Evolutionary conservation across 2,888 invertebrate genomes (phyloP), one percentile per base, ranked within the genome.

Genomic region (Chelonus formosanus): DNA sequence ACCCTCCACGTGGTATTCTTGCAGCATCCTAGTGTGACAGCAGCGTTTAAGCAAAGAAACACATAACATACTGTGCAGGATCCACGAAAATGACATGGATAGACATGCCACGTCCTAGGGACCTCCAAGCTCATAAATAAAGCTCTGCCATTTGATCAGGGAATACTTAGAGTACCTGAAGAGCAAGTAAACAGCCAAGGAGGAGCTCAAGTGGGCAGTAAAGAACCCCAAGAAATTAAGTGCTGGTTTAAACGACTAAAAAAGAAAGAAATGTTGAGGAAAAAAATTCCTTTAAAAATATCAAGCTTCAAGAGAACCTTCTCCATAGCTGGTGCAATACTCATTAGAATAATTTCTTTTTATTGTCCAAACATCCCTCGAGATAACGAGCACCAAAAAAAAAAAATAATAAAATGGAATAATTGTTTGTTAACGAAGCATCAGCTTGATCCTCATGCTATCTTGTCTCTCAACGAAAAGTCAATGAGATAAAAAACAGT

Each of bases 51-150:
- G 10, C 8, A 5, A 31, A 36, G 50, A 10, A 40, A 31, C n/a
- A 32, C 31, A 60, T 40, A 52, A 20, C 44, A 36, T 40, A 20
- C 20, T 20, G 20, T 20, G 20, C 20, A 52, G 52, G 52, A 8
- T 34, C 48, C 48, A 32, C 20, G 6, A 48, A 8, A 43, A 60
- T 20, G 34, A 43, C 10, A 20, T 20, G 20, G 31, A 40, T 48
- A 52, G 10, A 20, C 32, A 32, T 31, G 40, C 20, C 40, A 43
- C 31, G 44, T 47, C 4, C 36, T 40, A 43, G 31, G 8, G 36
- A 52, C 36, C 52, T 20, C 52, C 5, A 57, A 50, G 40, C 59
- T 54, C 48, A 40, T 63, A 62, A 66, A 61, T 61, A 66, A 66
- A 47, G 57, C 20, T 10, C 44, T 34, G 55, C 45, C 47, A 36